phyloP scores from a whole-genome alignment of 23 tunicate species.

The Styela plicata region DNA sequence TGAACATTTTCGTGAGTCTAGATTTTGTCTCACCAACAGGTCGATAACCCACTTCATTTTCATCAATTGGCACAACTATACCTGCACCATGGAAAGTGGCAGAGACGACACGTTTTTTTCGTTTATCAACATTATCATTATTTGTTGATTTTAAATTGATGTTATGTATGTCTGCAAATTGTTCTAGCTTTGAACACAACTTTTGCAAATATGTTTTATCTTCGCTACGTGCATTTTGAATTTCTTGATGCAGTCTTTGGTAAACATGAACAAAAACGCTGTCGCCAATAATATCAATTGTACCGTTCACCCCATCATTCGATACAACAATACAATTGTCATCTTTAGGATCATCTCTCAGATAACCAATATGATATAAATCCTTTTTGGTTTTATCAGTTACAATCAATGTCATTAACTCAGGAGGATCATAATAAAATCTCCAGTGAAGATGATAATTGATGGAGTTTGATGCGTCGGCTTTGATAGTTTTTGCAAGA shows the following conservation, averaged over 20 bases:
- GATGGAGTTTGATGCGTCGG: conserved; percentile 22
- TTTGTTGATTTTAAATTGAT: conserved; percentile 10
- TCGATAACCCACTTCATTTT: conserved; percentile 75
- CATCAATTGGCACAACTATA: conserved; percentile 62
- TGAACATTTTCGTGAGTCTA: conserved; percentile 34
- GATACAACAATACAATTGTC: conserved; percentile 40
- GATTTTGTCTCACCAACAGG: conserved; percentile 35
- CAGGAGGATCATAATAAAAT: conserved; percentile 76
- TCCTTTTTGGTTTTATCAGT: conserved; percentile 20
- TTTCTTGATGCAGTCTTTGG: conserved; percentile 7
- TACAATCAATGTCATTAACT: conserved; percentile 50
- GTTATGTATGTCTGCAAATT: conserved; percentile 20
- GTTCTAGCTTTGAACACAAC: neutral
- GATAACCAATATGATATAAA: conserved; percentile 56
- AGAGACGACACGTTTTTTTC: conserved; percentile 49
- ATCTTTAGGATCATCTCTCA: conserved; percentile 65
- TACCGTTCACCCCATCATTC: conserved; percentile 37
- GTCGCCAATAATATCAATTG: conserved; percentile 46
- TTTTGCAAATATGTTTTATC: neutral
- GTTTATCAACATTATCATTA: conserved; percentile 18
- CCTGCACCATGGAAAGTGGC: conserved; percentile 64
- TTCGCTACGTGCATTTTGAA: neutral
- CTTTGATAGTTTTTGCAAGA: conserved; percentile 14
- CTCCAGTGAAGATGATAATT: conserved; percentile 77
- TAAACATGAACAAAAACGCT: conserved; percentile 61